A percentile compares a stretch with the other conserved stretches of the same genome.
Conservation (phyloP, 1,140 invertebrate genomes). For the Nebria ingens region DNA sequence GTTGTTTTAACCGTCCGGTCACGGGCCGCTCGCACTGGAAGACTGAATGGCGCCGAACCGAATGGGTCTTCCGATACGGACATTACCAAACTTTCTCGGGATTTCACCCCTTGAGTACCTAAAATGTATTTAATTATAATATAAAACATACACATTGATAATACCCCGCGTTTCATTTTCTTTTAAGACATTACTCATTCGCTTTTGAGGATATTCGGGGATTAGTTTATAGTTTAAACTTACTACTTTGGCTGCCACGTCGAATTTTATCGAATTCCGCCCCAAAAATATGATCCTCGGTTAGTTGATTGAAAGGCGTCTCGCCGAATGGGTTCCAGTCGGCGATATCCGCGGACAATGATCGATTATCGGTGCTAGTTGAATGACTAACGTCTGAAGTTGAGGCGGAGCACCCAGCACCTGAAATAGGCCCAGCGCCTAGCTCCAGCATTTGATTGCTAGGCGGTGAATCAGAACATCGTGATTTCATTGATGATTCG, state of each 20-base stretch:
- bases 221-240: too few relatives aligned
- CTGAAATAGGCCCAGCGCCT: slow-evolving; percentile 20
- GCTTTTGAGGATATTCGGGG: too few relatives aligned
- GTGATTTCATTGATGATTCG: slow-evolving; percentile 49
- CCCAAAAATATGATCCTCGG: slow-evolving; percentile 77
- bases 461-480: slow-evolving; percentile 33
- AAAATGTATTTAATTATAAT: slow-evolving; percentile 19
- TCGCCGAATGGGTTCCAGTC: slow-evolving; percentile 81
- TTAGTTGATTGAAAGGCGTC: slow-evolving; percentile 60
- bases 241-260: slow-evolving; percentile 66
- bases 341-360: slow-evolving; percentile 49
- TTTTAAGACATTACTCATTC: too few relatives aligned
- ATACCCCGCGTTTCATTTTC: too few relatives aligned
- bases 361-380: slow-evolving; percentile 39
- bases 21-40: slow-evolving; percentile 40
- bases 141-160: too few relatives aligned
- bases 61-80: slow-evolving; percentile 70
- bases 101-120: slow-evolving; percentile 67
- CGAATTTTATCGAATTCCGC: slow-evolving; percentile 79
- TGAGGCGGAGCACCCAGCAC: slow-evolving; percentile 27
- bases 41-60: slow-evolving; percentile 67
- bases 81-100: slow-evolving; percentile 64
- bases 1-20: slow-evolving; percentile 27
- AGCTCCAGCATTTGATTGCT: slow-evolving; percentile 16
- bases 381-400: slow-evolving; percentile 27